Evolutionary conservation across 2,113 vertebrate species (phyloP).

Genomic region (Callipepla squamata): DNA sequence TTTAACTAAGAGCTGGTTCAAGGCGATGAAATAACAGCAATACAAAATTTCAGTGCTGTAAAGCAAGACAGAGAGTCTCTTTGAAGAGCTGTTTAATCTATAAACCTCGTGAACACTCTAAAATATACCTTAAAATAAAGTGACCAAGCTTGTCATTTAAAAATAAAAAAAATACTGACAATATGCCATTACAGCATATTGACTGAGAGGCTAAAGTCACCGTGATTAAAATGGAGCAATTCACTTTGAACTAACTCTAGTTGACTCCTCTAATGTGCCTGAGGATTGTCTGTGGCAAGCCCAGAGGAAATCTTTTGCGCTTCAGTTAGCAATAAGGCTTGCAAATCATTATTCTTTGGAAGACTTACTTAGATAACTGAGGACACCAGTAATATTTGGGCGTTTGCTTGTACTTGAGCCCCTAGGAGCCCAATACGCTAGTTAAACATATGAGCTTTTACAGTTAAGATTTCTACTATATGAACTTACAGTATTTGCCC

Average conservation of each 20-base stretch:
- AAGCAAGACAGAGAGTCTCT: conserved; percentile 53
- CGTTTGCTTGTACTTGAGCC: background rate
- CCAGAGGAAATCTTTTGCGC: conserved; percentile 78
- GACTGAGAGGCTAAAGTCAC: conserved; percentile 65
- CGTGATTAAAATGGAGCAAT: conserved; percentile 76
- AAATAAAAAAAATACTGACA: background rate
- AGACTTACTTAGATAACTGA: conserved; percentile 63
- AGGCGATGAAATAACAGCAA: conserved; percentile 66
- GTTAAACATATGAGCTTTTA: background rate
- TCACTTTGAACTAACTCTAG: conserved; percentile 81
- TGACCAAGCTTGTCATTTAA: conserved; percentile 61
- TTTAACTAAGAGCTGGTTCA: conserved; percentile 71
- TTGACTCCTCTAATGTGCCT: conserved; percentile 75
- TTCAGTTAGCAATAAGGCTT: conserved; percentile 77
- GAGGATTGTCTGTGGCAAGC: conserved; percentile 76
- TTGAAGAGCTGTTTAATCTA: conserved; percentile 58
- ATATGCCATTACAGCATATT: conserved; percentile 38
- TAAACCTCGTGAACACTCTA: conserved; percentile 51
- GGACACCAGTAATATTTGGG: conserved; percentile 32
- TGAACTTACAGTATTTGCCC: background rate
- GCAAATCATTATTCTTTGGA: conserved; percentile 74
- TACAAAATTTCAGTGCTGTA: conserved; percentile 60
- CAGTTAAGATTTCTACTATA: background rate
- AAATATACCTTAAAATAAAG: conserved; percentile 62
- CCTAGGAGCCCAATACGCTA: background rate